Evolutionary conservation across 2,113 vertebrate species (phyloP).

Genomic region (Neotoma lepida): DNA sequence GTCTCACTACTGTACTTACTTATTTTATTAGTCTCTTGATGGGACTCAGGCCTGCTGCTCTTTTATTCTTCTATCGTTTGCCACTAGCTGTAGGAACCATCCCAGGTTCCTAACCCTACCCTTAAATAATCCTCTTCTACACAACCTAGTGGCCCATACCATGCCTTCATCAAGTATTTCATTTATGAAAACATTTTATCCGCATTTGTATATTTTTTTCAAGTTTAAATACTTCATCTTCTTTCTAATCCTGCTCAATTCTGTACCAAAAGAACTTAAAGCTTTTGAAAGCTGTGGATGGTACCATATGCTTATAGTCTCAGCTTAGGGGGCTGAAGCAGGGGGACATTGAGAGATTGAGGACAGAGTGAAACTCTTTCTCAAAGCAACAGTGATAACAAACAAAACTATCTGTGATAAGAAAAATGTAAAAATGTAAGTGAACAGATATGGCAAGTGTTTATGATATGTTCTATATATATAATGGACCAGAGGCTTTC

Average conservation of each 20-base stretch:
- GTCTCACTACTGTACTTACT: not conserved
- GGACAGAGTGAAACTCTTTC: not conserved
- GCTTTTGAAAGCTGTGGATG: not conserved
- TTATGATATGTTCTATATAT: not conserved
- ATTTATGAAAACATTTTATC: constrained; percentile 29
- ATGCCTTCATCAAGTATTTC: not conserved
- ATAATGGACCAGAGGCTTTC: not conserved
- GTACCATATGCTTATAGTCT: not conserved
- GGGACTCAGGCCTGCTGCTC: not conserved
- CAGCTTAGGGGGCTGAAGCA: not conserved
- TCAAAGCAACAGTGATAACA: not conserved
- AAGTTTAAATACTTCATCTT: not conserved
- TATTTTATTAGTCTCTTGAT: not conserved
- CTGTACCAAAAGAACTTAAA: constrained; percentile 17
- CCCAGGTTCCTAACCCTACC: not conserved
- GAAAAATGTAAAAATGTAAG: constrained; percentile 9
- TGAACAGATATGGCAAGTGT: not conserved
- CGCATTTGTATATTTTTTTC: not conserved
- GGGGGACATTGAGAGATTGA: not conserved
- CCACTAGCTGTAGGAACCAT: not conserved
- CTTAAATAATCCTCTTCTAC: not conserved
- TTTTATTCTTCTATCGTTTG: not conserved
- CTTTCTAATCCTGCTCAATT: constrained; percentile 28
- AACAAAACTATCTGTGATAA: not conserved
- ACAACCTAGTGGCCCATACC: not conserved